Conservation (phyloP, 1,140 invertebrate species). For the Mamestra configurata region DNA sequence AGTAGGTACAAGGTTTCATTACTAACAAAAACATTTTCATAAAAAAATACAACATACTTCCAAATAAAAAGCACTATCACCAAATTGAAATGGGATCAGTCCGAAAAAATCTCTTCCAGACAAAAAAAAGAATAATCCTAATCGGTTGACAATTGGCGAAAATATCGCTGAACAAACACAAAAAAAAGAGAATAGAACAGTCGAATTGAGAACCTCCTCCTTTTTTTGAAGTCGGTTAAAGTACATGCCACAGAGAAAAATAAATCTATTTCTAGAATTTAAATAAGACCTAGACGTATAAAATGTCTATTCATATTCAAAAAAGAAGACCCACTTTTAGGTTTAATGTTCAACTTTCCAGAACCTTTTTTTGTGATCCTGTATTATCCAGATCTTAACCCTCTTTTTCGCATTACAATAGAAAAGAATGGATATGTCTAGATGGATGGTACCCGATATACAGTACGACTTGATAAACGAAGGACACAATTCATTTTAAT, state of each 20-base stretch:
- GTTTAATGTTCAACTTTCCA: constrained; percentile 14
- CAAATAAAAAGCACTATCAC: too few relatives aligned
- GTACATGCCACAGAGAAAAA: background rate
- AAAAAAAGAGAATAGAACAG: too few relatives aligned
- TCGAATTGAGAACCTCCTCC: too few relatives aligned
- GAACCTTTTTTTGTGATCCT: constrained; percentile 13
- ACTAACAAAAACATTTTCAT: background rate
- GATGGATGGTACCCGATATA: background rate
- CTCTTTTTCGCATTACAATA: constrained; percentile 21
- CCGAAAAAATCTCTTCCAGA: too few relatives aligned
- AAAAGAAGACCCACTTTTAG: constrained; percentile 4
- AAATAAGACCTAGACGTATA: constrained; percentile 26
- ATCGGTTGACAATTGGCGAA: too few relatives aligned
- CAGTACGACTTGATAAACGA: background rate
- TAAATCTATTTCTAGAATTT: constrained; percentile 16
- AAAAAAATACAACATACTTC: too few relatives aligned
- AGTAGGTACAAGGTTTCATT: too few relatives aligned
- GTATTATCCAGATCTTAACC: constrained; percentile 30
- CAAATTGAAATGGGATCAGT: too few relatives aligned
- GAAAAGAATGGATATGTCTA: constrained; percentile 3
- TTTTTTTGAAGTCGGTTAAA: too few relatives aligned
- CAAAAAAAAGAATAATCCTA: too few relatives aligned
- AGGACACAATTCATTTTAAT: too few relatives aligned
- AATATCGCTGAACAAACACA: too few relatives aligned
- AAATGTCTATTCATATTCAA: constrained; percentile 25